Evolutionary conservation across 1,140 invertebrate species (phyloP).

Genomic region (Tenebrio molitor): DNA sequence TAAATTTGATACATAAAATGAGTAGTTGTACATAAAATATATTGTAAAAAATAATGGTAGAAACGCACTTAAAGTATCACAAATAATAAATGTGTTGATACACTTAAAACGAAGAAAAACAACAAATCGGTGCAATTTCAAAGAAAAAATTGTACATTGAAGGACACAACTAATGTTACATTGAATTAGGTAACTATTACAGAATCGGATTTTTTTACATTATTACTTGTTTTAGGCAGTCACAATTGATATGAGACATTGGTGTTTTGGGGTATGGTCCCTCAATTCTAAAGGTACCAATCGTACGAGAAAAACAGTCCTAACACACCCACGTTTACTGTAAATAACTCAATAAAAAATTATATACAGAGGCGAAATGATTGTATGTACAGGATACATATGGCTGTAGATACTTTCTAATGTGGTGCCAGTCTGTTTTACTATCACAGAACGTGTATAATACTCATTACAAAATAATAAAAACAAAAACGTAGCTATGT

Average conservation of each 20-base stretch:
- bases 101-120: conserved; percentile 18
- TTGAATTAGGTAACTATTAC: conserved; percentile 43
- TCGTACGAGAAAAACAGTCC: conserved; percentile 4
- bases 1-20: conserved; percentile 41
- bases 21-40: conserved; percentile 47
- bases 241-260: conserved; percentile 52
- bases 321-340: conserved; percentile 23
- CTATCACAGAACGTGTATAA: conserved; percentile 61
- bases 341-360: background rate
- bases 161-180: conserved; percentile 37
- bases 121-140: conserved; percentile 32
- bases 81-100: conserved; percentile 31
- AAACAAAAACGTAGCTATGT: conserved; percentile 43
- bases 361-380: conserved; percentile 10
- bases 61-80: conserved; percentile 42
- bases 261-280: conserved; percentile 52
- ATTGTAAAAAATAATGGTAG: conserved; percentile 45
- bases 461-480: conserved; percentile 46
- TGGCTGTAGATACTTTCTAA: conserved; percentile 49
- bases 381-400: conserved; percentile 35
- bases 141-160: conserved; percentile 24
- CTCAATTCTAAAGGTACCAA: conserved; percentile 48
- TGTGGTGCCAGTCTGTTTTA: conserved; percentile 59
- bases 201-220: conserved; percentile 36
- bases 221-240: conserved; percentile 44